Base-by-base conservation (phyloP, 2,113 vertebrate genomes). In the Scomber japonicus region DNA sequence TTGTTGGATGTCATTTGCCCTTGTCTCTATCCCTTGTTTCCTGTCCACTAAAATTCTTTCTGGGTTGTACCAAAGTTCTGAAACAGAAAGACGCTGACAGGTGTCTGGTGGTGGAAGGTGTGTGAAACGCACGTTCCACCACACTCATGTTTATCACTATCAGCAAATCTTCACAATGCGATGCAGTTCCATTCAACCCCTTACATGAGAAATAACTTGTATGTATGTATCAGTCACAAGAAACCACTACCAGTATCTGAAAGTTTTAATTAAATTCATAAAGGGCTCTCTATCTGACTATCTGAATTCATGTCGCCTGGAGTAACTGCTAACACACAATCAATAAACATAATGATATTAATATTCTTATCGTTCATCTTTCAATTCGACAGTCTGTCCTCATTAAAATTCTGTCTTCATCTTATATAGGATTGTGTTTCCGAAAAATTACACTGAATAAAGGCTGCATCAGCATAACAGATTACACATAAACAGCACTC, bases 391-490 rank as follows among this genome's bases (percentile, higher is more conserved):
- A 2, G 14, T 31, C 19, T 67, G 76, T 59, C 13, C 30, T 51
- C 51, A 81, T 78, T 81, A 49, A 75, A 79, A 76, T 74, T 79
- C 64, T 31, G 63, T 68, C 51, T 44, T 74, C 3, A 7, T n/a
- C 40, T 11, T 51, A 24, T 54, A 15, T 55, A 9, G 11, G 48
- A 46, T 65, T 86, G 60, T 4, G 0, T 78, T 68, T 82, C 12
- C 49, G 44, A 62, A 56, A 61, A 30, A 80, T 81, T 78, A 16
- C 60, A 45, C 31, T 12, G 4, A 65, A 72, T 68, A 84, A 88
- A 86, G 45, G 78, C 59, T 54, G 11, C 75, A 77, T 67, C 68
- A 84, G 71, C 50, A 63, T 73, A 76, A 90, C 76, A 59, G 70
- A 76, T 77, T 65, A 24, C 27, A 51, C 50, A 51, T 67, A 53